Base-by-base conservation (phyloP, 2,113 vertebrate genomes). In the Nesoenas mayeri region DNA sequence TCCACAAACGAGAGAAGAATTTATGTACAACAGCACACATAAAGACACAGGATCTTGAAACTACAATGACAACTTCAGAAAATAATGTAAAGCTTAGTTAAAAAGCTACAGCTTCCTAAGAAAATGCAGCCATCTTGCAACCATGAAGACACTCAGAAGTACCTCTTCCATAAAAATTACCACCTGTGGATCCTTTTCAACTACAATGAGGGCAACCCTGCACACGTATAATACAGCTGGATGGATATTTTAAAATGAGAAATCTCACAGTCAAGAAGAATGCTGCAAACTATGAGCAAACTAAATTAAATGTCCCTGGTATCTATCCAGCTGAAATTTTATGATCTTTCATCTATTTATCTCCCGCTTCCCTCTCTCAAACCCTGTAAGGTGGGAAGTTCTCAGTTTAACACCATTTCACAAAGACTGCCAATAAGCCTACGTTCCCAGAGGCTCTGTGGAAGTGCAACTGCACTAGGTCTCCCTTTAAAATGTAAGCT, bases 51-150 rank as follows among this genome's bases (percentile, higher is more conserved):
- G 85, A 97, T 96, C 95, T 95, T 93, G 83, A 93, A 89, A 97
- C 72, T 93, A 95, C 88, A 97, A 96, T 85, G 56, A 93, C 73
- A 61, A 51, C 88, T 97, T 97, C 86, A 96, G 92, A 96, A 97
- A 97, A 96, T 95, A 97, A 95, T 69, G 80, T 84, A 85, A 97
- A 95, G 44, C 89, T 97, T 91, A 93, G 84, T 90, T 96, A 93
- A 56, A 91, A 94, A 93, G 42, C 40, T 69, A 22, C 10, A 75
- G 47, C 18, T 79, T 65, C 51, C 44, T 71, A 36, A 90, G 92
- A 96, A 92, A 91, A 87, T 5, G 77, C 58, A 91, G 70, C 70
- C 90, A 92, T 89, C 80, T 48, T 94, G 80, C 77, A 97, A 77
- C 60, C 36, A 29, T 2, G 4, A 93, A 56, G 32, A 28, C 32